Evolutionary conservation across 2,797 vertebrate species (phyloP).

Genomic region (Arnoldichthys spilopterus): DNA sequence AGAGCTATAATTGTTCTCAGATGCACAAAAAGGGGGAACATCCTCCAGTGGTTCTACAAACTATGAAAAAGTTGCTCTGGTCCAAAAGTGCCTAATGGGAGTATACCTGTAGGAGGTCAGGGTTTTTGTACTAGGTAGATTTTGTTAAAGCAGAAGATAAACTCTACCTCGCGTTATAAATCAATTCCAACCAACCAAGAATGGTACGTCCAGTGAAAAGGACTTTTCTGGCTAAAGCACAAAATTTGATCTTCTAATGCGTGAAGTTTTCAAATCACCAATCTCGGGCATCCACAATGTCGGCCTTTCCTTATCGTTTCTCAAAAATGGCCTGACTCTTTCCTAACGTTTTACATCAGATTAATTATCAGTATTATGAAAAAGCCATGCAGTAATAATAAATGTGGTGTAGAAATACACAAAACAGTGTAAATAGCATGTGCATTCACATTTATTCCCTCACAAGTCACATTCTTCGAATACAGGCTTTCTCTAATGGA

Average conservation of each 20-base stretch:
- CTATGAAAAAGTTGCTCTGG: too few relatives aligned
- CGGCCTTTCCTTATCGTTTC: constrained; percentile 41
- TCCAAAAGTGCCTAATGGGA: too few relatives aligned
- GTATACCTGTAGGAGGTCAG: constrained; percentile 10
- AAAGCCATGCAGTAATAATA: constrained; percentile 38
- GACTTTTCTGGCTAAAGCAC: constrained; percentile 65
- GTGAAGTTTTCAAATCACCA: constrained; percentile 40
- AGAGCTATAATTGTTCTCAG: too few relatives aligned
- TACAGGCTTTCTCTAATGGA: constrained; percentile 2
- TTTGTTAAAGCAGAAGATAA: constrained; percentile 56
- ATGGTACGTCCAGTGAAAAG: constrained; percentile 43
- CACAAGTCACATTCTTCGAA: background rate
- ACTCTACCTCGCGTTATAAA: constrained; percentile 69
- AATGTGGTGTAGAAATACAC: background rate
- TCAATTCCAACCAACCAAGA: constrained; percentile 44
- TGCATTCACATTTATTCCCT: constrained; percentile 1
- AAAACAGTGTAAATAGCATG: constrained; percentile 42
- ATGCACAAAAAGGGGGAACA: too few relatives aligned
- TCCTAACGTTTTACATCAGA: constrained; percentile 58
- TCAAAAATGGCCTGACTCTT: constrained; percentile 60
- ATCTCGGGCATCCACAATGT: constrained; percentile 29
- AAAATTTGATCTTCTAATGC: constrained; percentile 46
- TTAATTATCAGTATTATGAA: constrained; percentile 56
- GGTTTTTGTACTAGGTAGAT: constrained; percentile 62
- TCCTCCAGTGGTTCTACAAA: too few relatives aligned